A percentile compares a stretch with the other conserved stretches of the same genome.
Conservation (phyloP, 2,113 vertebrate genomes). For the Thunnus maccoyii region DNA sequence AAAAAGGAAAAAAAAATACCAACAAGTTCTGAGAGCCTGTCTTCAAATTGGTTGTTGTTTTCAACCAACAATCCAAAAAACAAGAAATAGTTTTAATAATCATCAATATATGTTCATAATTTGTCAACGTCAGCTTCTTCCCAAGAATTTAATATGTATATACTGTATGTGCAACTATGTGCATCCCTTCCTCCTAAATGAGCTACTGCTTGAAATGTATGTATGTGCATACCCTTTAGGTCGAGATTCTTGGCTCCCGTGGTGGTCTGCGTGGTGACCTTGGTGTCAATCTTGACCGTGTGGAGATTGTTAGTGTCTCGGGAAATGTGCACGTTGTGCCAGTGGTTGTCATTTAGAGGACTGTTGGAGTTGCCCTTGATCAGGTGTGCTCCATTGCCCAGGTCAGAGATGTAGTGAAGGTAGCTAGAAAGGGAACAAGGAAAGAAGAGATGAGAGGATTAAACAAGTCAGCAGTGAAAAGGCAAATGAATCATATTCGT, state of each 20-base stretch:
- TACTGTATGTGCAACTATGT: neutral
- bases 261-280: conserved; percentile 98
- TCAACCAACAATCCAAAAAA: neutral
- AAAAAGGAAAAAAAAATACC: neutral
- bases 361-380: conserved; percentile 99
- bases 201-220: neutral
- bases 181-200: too few relatives aligned
- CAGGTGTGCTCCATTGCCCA: conserved; percentile 97
- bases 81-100: too few relatives aligned
- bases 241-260: conserved; percentile 98
- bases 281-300: conserved; percentile 98
- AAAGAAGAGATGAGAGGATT: conserved; percentile 4
- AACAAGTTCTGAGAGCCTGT: neutral
- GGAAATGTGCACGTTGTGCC: conserved; percentile 99
- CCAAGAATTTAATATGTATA: too few relatives aligned
- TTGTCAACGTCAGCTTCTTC: too few relatives aligned
- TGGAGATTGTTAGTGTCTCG: conserved; percentile 98
- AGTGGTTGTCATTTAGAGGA: conserved; percentile 99
- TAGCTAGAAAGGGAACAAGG: conserved; percentile 84
- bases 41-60: neutral
- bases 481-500: conserved; percentile 40
- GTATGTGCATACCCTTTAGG: conserved; percentile 90
- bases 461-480: conserved; percentile 30
- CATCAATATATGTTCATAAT: too few relatives aligned
- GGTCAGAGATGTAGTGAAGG: conserved; percentile 97